Percentiles rank a stretch among this genome's conserved stretches.
phyloP scores from a whole-genome alignment of 2,113 vertebrate genomes.

The Australoheros scitulus region DNA sequence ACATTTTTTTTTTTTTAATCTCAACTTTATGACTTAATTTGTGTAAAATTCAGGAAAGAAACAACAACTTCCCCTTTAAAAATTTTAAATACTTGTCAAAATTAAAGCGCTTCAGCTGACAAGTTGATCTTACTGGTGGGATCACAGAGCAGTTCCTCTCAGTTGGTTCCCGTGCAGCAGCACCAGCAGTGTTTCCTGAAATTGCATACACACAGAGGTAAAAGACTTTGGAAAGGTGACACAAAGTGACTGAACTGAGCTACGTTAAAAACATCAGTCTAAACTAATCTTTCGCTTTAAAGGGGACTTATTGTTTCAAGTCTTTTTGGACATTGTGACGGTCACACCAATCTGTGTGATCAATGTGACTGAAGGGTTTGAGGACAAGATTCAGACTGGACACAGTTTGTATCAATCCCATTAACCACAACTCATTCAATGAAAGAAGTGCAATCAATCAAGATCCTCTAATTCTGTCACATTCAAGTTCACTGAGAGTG shows the following conservation, averaged over 20 bases:
- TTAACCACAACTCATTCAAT: neutral
- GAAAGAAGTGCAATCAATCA: neutral
- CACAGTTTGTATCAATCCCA: neutral
- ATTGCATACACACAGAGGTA: constrained; percentile 9
- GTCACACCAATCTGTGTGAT: neutral
- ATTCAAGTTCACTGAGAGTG: neutral
- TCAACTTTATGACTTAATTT: neutral
- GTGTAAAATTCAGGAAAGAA: neutral
- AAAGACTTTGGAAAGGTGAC: constrained; percentile 24
- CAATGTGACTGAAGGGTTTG: constrained; percentile 1
- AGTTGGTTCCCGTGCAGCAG: constrained; percentile 15
- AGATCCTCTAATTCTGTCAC: neutral
- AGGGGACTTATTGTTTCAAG: neutral
- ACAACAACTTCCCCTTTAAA: fast-evolving
- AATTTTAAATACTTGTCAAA: neutral
- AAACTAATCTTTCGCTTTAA: neutral
- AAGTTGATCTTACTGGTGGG: constrained; percentile 72
- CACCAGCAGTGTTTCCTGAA: constrained; percentile 42
- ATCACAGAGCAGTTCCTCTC: constrained; percentile 79
- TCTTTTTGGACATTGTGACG: neutral
- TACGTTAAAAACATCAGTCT: neutral
- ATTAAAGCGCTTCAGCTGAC: neutral
- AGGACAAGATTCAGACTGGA: constrained; percentile 11
- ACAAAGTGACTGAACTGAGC: neutral
- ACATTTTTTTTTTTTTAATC: neutral